Evolutionary conservation across 2,888 invertebrate species (phyloP), one percentile per base, ranked within the genome.

Genomic region (Melipona beecheii): DNA sequence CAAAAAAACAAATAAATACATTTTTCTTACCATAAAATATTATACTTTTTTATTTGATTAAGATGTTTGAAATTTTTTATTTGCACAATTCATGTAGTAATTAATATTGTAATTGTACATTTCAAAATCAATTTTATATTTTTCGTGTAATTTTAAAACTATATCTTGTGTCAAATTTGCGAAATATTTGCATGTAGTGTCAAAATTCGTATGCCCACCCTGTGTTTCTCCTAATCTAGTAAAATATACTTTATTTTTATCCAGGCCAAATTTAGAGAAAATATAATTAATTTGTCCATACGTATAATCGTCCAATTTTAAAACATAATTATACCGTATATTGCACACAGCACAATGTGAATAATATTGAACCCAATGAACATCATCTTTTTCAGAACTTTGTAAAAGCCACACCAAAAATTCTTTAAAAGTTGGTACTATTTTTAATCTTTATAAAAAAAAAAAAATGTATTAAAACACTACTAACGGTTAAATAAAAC

Each of bases 81-180:
- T 73, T 19, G 86, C 87, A 80, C 94, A 94, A 78, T 90, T 85
- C 21, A 92, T 76, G 73, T 94, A 94, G 56, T 87, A 87, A 49
- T 91, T 86, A 54, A 91, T 78, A 49, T 91, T 84, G 69, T 94
- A 94, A 84, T 92, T 86, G 76, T 94, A 94, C 92, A 94, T 94
- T 75, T 94, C 92, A 80, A 94, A 94, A 70, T 94, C 94, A 17
- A 93, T 87, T 87, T 90, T 91, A 62, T 94, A 94, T 76, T 91
- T 91, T 43, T 92, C 79, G 31, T 93, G 93, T 56, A 94, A 87
- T 81, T 89, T 88, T 4, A 89, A 68, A 36, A 93, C 83, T n/a
- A 90, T 89, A 36, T 91, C 87, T 27, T 77, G 84, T 11, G 93
- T 85, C 17, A 94, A 78, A 74, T 86, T 86, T 68, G 90, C 88